Evolutionary conservation across 2,888 invertebrate species (phyloP).

Genomic region (Syritta pipiens): DNA sequence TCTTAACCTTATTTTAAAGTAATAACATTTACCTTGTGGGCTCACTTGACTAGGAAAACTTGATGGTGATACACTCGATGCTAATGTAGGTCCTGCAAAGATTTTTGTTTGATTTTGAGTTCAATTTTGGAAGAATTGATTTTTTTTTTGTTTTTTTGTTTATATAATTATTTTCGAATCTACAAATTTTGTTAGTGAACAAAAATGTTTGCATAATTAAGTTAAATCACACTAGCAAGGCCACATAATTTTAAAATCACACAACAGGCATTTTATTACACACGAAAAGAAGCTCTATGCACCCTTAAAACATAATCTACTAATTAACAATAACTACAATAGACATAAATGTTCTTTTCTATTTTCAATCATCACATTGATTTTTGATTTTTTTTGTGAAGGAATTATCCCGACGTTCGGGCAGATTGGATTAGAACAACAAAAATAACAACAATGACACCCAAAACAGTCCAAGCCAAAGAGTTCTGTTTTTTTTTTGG

Average conservation of each 20-base stretch:
- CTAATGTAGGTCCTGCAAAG: slow-evolving; percentile 70
- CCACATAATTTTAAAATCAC: slow-evolving; percentile 14
- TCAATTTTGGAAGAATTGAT: too few species aligned
- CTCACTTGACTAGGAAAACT: slow-evolving; percentile 73
- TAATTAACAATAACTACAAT: slow-evolving; percentile 33
- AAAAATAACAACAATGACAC: slow-evolving; percentile 12
- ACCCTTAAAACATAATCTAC: slow-evolving; percentile 6
- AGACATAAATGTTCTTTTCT: slow-evolving; percentile 7
- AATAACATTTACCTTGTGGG: slow-evolving; percentile 71
- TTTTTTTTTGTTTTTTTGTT: slow-evolving; percentile 13
- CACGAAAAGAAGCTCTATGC: slow-evolving; percentile 22
- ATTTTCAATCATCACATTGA: slow-evolving; percentile 5
- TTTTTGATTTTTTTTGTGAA: background rate
- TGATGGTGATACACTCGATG: slow-evolving; percentile 72
- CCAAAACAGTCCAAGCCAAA: slow-evolving; percentile 20
- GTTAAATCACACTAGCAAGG: slow-evolving; percentile 24
- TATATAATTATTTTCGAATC: background rate
- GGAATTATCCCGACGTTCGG: background rate
- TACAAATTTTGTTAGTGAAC: slow-evolving; percentile 31
- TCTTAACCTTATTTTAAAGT: background rate
- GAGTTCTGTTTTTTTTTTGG: background rate
- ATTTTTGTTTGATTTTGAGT: slow-evolving; percentile 9
- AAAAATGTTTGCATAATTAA: background rate
- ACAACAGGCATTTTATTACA: slow-evolving; percentile 32
- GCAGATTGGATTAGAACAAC: slow-evolving; percentile 23